These are phyloP conservation scores for Mus minutoides DNA, from an alignment of 2,797 vertebrate species.

Conservation along the genomic window DNA sequence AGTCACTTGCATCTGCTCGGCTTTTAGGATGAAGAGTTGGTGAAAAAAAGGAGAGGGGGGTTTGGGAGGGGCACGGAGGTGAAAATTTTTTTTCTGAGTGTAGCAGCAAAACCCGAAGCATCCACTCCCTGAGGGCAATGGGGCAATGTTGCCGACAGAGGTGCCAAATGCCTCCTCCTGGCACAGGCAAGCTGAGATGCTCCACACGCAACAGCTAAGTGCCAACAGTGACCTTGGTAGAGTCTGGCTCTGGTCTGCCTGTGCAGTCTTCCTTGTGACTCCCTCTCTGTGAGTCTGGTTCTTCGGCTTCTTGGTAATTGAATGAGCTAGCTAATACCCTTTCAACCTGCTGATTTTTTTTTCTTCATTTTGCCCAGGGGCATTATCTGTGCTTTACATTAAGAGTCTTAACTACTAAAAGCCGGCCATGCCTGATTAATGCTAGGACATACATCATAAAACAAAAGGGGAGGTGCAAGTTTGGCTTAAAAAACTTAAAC, in stretches of 20 bases:
- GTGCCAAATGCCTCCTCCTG: background rate
- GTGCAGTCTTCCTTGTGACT: background rate
- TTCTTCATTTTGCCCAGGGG: background rate
- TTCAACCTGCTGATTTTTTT: background rate
- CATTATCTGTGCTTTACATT: conserved; percentile 51
- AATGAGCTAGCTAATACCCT: background rate
- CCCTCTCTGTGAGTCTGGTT: background rate
- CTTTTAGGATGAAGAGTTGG: conserved; percentile 16
- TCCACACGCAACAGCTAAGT: background rate
- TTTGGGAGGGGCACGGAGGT: too few relatives aligned
- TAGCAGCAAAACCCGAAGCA: background rate
- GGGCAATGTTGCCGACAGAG: background rate
- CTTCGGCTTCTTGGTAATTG: conserved; percentile 8
- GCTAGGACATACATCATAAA: background rate
- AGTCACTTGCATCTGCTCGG: conserved; percentile 14
- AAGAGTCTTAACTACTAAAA: background rate
- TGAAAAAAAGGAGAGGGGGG: background rate
- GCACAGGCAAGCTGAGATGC: background rate
- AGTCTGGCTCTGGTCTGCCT: background rate
- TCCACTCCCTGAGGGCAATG: background rate
- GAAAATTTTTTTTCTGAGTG: conserved; percentile 34
- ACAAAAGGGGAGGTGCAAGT: background rate
- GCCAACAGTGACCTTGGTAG: background rate
- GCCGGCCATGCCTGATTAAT: background rate
- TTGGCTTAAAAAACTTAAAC: background rate